Evolutionary conservation across 2,888 invertebrate species (phyloP).

Genomic region (Ennomos fuscantarius): DNA sequence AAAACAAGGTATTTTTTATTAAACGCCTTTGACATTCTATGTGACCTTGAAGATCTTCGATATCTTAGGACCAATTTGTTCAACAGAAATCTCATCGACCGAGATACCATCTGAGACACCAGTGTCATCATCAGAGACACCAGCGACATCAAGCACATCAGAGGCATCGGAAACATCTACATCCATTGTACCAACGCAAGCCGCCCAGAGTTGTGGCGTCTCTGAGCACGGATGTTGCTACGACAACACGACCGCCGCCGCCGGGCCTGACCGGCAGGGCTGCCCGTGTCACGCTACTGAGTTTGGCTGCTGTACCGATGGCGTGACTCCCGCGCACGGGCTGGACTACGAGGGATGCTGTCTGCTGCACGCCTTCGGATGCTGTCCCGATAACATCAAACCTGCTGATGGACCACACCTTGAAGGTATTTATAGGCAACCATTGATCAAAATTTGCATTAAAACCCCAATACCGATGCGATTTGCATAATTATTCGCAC

Average conservation of each 20-base stretch:
- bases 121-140: no score
- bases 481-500: no score
- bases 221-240: constrained; percentile 91
- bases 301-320: constrained; percentile 93
- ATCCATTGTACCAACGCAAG: constrained; percentile 23
- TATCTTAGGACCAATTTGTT: no score
- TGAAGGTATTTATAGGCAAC: constrained; percentile 87
- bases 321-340: constrained; percentile 93
- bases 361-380: constrained; percentile 89
- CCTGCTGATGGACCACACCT: constrained; percentile 92
- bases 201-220: constrained; percentile 73
- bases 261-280: constrained; percentile 87
- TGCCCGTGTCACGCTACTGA: constrained; percentile 86
- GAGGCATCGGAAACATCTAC: constrained; percentile 14
- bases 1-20: no score
- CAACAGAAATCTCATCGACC: no score
- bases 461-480: no score
- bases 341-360: constrained; percentile 93
- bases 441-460: no score
- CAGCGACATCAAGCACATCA: neutral
- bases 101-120: no score
- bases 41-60: no score
- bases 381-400: constrained; percentile 95
- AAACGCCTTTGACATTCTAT: no score
- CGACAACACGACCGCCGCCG: constrained; percentile 86